A percentile compares a stretch with the other conserved stretches of the same genome.
Evolutionary conservation across 2,113 vertebrate species (phyloP).

Genomic region (Hemibagrus wyckioides): DNA sequence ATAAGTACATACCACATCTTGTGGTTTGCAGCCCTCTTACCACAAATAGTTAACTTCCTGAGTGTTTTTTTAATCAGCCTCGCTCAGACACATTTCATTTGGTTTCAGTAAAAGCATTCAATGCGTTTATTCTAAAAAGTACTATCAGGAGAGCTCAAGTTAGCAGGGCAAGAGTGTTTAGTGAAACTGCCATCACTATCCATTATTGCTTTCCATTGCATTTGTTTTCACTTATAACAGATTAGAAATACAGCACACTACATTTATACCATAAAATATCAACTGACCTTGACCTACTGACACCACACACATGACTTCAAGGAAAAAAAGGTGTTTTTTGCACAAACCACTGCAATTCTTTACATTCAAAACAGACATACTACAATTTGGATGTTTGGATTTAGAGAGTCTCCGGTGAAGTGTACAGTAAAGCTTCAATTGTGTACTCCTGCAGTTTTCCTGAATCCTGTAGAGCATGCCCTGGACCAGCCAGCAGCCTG

Average conservation of each 20-base stretch:
- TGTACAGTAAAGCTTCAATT: slow-evolving; percentile 48
- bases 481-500: slow-evolving; percentile 91
- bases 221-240: not conserved
- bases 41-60: slow-evolving; percentile 47
- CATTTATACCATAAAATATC: not conserved
- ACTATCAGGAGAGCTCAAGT: slow-evolving; percentile 3
- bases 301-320: too few relatives aligned
- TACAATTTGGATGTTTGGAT: not conserved
- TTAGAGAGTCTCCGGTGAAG: slow-evolving; percentile 54
- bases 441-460: slow-evolving; percentile 46
- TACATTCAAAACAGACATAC: slow-evolving; percentile 19
- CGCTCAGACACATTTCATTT: not conserved
- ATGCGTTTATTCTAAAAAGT: slow-evolving; percentile 8
- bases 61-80: slow-evolving; percentile 18
- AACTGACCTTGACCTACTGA: too few relatives aligned
- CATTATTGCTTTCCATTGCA: not conserved
- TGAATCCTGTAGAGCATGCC: slow-evolving; percentile 62
- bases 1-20: not conserved
- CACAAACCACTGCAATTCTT: not conserved
- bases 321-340: not conserved
- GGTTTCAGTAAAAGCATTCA: slow-evolving; percentile 20
- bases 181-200: not conserved
- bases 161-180: not conserved
- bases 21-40: slow-evolving; percentile 27
- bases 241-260: slow-evolving; percentile 8